phyloP scores from a whole-genome alignment of 2,797 vertebrate species.

The Cryptoprocta ferox region DNA sequence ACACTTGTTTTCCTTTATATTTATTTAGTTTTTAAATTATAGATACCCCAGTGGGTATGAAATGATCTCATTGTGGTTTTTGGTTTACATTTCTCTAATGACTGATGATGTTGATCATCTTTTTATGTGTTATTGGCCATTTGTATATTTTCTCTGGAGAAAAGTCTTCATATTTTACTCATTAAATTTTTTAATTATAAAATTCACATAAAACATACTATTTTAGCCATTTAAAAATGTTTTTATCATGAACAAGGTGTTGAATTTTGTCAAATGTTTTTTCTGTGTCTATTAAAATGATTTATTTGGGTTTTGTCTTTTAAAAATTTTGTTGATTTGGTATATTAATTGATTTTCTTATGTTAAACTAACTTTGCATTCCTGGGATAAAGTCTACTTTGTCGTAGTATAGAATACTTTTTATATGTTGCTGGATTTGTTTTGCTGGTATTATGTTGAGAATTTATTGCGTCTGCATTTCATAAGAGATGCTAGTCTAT shows the following conservation, averaged over 20 bases:
- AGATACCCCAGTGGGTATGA: background rate
- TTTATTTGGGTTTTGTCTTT: background rate
- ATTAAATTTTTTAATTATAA: background rate
- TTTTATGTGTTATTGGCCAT: background rate
- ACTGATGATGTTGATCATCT: background rate
- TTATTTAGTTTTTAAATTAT: background rate
- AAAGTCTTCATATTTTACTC: background rate
- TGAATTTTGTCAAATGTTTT: background rate
- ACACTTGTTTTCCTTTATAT: background rate
- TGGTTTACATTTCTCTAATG: background rate
- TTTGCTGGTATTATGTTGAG: background rate
- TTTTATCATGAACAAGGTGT: background rate
- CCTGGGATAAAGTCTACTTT: background rate
- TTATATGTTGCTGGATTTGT: background rate
- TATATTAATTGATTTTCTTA: background rate
- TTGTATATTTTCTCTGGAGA: background rate
- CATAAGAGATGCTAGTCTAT: background rate
- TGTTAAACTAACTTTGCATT: background rate
- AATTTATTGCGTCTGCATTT: background rate
- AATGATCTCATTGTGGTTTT: background rate
- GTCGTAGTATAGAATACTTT: background rate
- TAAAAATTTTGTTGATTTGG: background rate
- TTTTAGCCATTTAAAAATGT: background rate
- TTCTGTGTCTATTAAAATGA: background rate
- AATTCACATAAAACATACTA: background rate